These are phyloP conservation scores for Nasonia vitripennis DNA, from an alignment of 1,140 invertebrate species.

Conservation along the genomic window DNA sequence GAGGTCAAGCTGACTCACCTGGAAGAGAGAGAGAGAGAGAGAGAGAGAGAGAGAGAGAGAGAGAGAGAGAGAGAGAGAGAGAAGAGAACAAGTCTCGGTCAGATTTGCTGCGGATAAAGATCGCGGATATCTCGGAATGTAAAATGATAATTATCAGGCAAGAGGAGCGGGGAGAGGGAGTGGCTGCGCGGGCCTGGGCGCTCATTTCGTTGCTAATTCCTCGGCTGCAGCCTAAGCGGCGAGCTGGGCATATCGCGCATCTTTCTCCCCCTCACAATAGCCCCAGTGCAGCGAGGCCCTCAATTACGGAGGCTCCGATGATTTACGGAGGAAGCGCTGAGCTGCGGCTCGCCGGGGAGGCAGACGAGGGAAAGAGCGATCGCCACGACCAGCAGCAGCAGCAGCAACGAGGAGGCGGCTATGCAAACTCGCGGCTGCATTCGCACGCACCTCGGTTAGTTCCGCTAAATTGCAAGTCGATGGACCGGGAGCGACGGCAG, in stretches of 20 bases:
- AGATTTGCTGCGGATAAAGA: neutral
- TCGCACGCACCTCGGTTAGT: neutral
- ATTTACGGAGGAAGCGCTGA: slow-evolving; percentile 25
- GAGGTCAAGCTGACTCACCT: neutral
- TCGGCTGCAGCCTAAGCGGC: neutral
- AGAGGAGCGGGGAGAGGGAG: neutral
- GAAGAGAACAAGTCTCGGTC: neutral
- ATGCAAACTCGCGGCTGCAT: neutral
- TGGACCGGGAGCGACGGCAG: neutral
- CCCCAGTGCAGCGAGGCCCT: neutral
- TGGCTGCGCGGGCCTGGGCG: neutral
- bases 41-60: neutral
- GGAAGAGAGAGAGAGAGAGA: neutral
- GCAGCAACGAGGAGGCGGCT: neutral
- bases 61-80: neutral
- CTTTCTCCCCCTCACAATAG: neutral
- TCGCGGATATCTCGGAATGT: neutral
- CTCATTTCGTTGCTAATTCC: neutral
- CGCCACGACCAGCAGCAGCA: neutral
- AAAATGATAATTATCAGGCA: neutral
- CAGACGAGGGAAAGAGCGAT: neutral
- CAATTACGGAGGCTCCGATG: neutral
- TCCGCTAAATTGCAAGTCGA: neutral
- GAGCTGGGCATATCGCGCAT: neutral
- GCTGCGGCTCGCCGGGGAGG: neutral